phyloP scores from a whole-genome alignment of 35 echinoderm and acorn worm species.

The Apostichopus californicus region DNA sequence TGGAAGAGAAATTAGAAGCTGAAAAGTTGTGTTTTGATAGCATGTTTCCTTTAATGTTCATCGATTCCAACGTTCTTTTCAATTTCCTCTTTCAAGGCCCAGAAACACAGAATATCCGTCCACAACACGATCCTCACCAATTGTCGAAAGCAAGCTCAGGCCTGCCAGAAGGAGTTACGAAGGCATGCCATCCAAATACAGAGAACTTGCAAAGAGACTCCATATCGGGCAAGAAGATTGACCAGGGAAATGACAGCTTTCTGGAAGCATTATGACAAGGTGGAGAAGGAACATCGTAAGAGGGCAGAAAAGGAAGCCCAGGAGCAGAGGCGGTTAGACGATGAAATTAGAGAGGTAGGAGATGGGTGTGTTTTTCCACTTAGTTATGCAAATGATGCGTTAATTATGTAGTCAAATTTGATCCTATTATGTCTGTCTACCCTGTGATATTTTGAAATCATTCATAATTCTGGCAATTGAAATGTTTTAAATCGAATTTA shows the following conservation, averaged over 20 bases:
- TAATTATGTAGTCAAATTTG: too few relatives aligned
- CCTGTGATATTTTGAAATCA: too few relatives aligned
- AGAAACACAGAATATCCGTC: conserved; percentile 85
- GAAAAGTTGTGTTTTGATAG: too few relatives aligned
- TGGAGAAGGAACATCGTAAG: conserved; percentile 94
- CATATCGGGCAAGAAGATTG: conserved; percentile 78
- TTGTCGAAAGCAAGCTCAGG: conserved; percentile 91
- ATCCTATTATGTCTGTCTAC: too few relatives aligned
- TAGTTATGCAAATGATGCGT: too few relatives aligned
- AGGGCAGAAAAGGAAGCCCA: conserved; percentile 97
- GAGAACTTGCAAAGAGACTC: conserved; percentile 92
- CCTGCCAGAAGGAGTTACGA: conserved; percentile 93
- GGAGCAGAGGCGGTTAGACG: conserved; percentile 93
- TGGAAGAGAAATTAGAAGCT: too few relatives aligned
- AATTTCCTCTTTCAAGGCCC: conserved; percentile 64
- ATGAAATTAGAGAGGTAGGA: conserved; percentile 98
- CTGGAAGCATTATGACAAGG: conserved; percentile 98
- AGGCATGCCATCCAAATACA: conserved; percentile 88
- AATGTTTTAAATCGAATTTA: too few relatives aligned
- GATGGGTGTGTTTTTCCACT: background rate
- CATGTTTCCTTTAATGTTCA: too few relatives aligned
- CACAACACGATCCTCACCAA: conserved; percentile 94
- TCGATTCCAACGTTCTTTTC: background rate
- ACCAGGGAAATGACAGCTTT: conserved; percentile 98
- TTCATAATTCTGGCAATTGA: too few relatives aligned